A percentile compares a stretch with the other conserved stretches of the same genome.
phyloP scores from a whole-genome alignment of 1,140 invertebrate genomes.

The Patella vulgata region DNA sequence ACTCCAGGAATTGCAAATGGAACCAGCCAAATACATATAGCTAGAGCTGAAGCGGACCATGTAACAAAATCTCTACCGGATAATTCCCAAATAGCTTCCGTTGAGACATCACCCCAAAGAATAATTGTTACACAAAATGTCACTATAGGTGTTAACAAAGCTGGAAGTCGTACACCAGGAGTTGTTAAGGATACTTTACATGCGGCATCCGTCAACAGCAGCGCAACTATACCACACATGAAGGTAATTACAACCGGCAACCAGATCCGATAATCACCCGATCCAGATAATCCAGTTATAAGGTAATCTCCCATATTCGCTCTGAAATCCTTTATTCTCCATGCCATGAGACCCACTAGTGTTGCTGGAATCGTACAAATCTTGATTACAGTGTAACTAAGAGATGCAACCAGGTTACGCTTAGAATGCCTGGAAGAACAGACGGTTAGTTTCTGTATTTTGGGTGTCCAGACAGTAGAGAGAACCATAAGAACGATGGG shows the following conservation, averaged over 20 bases:
- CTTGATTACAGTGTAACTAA: constrained; percentile 23
- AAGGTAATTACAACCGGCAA: constrained; percentile 17
- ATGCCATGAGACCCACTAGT: constrained; percentile 22
- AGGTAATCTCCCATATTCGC: constrained; percentile 10
- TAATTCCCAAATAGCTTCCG: constrained; percentile 31
- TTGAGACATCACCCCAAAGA: constrained; percentile 30
- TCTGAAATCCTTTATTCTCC: constrained; percentile 24
- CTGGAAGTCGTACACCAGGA: constrained; percentile 26
- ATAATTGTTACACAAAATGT: constrained; percentile 8
- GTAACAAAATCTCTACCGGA: constrained; percentile 19
- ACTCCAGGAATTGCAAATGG: constrained; percentile 17
- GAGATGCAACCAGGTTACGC: constrained; percentile 4
- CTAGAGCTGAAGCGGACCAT: constrained; percentile 25
- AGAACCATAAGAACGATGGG: constrained; percentile 19
- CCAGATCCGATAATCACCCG: constrained; percentile 14
- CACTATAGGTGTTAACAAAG: constrained; percentile 19
- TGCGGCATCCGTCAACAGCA: constrained; percentile 16
- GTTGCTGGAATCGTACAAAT: constrained; percentile 12
- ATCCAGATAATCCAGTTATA: constrained; percentile 5
- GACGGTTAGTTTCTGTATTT: constrained; percentile 15
- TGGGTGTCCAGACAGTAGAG: constrained; percentile 25
- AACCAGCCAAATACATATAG: constrained; percentile 20
- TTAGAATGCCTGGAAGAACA: not conserved
- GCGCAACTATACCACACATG: constrained; percentile 14
- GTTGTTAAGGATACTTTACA: constrained; percentile 25